Conservation (phyloP, 2,113 vertebrate species). For the Indri indri region DNA sequence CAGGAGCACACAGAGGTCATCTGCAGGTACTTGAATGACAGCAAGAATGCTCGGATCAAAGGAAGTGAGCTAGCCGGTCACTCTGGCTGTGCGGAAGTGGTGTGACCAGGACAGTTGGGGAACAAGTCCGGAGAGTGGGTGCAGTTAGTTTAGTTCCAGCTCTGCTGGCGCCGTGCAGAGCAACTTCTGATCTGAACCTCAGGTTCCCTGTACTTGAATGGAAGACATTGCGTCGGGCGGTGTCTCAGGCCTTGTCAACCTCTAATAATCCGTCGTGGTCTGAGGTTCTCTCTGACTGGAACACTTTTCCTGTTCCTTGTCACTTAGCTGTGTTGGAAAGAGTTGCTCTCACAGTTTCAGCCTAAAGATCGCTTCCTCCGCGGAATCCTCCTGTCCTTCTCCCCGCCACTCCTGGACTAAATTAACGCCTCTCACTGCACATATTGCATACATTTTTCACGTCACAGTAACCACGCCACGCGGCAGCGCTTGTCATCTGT, state of each 20-base stretch:
- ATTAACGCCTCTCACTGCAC: neutral
- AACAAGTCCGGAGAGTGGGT: neutral
- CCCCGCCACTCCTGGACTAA: too few species aligned
- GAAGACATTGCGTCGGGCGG: neutral
- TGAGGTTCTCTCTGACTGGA: neutral
- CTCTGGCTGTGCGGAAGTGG: neutral
- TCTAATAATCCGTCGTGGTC: neutral
- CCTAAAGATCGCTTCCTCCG: too few species aligned
- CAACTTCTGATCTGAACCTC: neutral
- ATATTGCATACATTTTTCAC: neutral
- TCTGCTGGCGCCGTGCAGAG: neutral
- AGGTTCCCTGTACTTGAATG: neutral
- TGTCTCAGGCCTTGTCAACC: neutral
- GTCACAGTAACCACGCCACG: too few species aligned
- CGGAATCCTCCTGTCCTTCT: too few species aligned
- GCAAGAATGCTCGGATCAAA: neutral
- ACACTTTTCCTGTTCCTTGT: accelerated
- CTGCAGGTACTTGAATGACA: neutral
- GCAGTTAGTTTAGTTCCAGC: neutral
- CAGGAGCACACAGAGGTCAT: neutral
- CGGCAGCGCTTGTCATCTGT: neutral
- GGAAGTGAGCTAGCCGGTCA: neutral
- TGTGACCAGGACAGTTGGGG: neutral
- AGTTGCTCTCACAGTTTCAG: neutral
- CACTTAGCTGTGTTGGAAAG: neutral